Conservation (phyloP, 2,888 invertebrate species). For the Fragum whitleyi region DNA sequence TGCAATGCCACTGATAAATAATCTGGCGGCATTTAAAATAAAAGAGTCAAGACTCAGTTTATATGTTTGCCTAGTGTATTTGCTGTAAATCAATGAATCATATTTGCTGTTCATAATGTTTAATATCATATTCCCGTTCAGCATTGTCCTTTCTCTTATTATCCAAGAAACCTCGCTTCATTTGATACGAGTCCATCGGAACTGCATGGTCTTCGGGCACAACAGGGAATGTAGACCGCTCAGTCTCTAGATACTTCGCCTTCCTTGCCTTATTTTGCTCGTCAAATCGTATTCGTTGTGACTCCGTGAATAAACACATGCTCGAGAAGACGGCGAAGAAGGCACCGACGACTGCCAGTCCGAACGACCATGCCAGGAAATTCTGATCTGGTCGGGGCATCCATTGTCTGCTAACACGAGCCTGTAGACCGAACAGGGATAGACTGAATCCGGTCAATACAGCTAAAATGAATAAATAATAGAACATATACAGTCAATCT, state of each 20-base stretch:
- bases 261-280: background rate
- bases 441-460: constrained; percentile 90
- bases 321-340: constrained; percentile 76
- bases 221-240: background rate
- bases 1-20: too few relatives aligned
- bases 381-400: constrained; percentile 98
- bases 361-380: constrained; percentile 97
- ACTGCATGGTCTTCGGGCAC: background rate
- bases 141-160: background rate
- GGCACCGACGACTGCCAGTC: constrained; percentile 91
- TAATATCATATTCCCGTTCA: background rate
- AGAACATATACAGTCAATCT: too few relatives aligned
- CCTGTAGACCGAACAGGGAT: constrained; percentile 92
- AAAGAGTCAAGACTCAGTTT: too few relatives aligned
- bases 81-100: too few relatives aligned
- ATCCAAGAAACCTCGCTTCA: background rate
- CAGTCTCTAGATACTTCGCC: background rate
- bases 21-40: too few relatives aligned
- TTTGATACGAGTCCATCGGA: background rate
- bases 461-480: constrained; percentile 88
- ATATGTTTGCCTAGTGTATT: too few relatives aligned
- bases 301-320: constrained; percentile 76
- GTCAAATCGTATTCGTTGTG: constrained; percentile 47
- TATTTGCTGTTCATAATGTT: background rate
- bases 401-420: constrained; percentile 88